Evolutionary conservation across 35 echinoderm and acorn worm genomes (phyloP), one percentile per base, ranked within the genome.

Genomic region (Amphiura filiformis): DNA sequence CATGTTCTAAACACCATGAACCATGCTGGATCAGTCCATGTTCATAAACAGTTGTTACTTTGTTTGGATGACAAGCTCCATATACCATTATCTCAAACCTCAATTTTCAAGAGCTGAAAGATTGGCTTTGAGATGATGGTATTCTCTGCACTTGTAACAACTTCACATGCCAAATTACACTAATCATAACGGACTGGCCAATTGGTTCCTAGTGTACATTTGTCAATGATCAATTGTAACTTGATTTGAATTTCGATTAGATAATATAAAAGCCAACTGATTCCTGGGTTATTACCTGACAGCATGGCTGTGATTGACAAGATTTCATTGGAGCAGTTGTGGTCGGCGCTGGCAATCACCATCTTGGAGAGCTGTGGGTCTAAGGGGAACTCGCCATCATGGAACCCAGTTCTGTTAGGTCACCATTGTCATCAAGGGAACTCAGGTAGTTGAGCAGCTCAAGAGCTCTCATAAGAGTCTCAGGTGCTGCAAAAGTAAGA

Each of bases 381-480:
- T 22, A 99, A 78, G 3, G 96, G 96, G 32, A 99, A 99, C 93
- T 99, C 96, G 96, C 96, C 96, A 99, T 99, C 96, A 99, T 99
- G 37, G 96, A 99, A 0, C 96, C 96, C 34, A 99, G 88, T 38
- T 94, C 93, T 31, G 96, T 99, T 70, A 99, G 80, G 75, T 99
- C 96, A 78, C 93, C 96, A 56, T 94, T 94, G 79, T 99, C 96
- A 78, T 95, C 96, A 41, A 99, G 82, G 23, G 93, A 85, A 37
- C 96, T 88, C 13, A 99, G 90, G 85, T 99, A 99, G 84, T 99
- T 99, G 64, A 99, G 87, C 20, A 99, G 88, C 78, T 99, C 96
- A 28, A 99, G 85, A 1, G 96, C 96, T 79, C 96, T 91, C 96
- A 99, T 99, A 65, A 99, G 49, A 32, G 96, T 99, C 75, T 99